Base-by-base conservation (phyloP, 2,113 vertebrate species). In the Nyctibius bracteatus region DNA sequence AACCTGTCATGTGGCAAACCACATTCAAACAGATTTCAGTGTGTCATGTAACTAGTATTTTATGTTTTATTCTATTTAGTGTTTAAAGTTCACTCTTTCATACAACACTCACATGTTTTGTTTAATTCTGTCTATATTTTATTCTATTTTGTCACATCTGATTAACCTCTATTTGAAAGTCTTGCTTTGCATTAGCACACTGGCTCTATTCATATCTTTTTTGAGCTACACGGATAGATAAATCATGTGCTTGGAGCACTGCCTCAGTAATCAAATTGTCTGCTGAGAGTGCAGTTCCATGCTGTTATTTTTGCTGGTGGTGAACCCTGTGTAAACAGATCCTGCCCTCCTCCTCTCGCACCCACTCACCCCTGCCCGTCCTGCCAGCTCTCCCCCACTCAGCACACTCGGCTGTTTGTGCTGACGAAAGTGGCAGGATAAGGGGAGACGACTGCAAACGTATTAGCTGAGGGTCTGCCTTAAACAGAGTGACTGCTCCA, bases 211-310 rank as follows among this genome's bases (percentile, higher is more conserved):
- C 81, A 39, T 95, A 80, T 67, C 83, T 95, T 66, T 23, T 91
- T 46, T 31, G 87, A 95, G 81, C 77, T 91, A 81, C 74, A 58
- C 61, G 96, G 88, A 93, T 97, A 95, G 88, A 93, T 97, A 95
- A 97, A 94, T 90, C 94, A 80, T 77, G 86, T 66, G 95, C 82
- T 91, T 78, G 89, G 91, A 97, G 91, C 81, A 54, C 81, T 87
- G 88, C 88, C 92, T 89, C 92, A 39, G 91, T 91, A 95, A 96
- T 93, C 92, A 89, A 87, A 95, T 82, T 91, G 95, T 85, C 81
- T 96, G 95, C 94, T 92, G 94, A 97, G 96, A 94, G 91, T 68
- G 93, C 95, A 96, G 93, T 89, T 96, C 84, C 70, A 47, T 23
- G 86, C 90, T 85, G 81, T 87, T 79, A 97, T 94, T 94, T 87